Evolutionary conservation across 2,113 vertebrate species (phyloP).

Genomic region (Raja brachyura): DNA sequence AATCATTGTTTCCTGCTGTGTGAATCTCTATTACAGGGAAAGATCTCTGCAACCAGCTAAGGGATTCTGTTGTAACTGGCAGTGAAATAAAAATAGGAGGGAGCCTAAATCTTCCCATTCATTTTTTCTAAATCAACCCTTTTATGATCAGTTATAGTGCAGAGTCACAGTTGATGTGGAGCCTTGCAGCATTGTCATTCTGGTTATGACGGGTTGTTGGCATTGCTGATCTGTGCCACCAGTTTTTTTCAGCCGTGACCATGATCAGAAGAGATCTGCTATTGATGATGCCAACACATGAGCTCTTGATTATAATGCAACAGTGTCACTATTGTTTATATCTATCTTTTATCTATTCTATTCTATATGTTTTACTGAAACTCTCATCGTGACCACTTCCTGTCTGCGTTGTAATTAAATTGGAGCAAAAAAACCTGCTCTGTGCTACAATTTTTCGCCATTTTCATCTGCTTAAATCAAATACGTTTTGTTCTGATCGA

Average conservation of each 20-base stretch:
- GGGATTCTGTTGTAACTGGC: not conserved
- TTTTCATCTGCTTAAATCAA: too few species aligned
- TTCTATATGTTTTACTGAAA: too few species aligned
- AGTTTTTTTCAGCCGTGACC: not conserved
- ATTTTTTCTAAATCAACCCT: not conserved
- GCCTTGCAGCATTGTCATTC: not conserved
- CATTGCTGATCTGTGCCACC: not conserved
- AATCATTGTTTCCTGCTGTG: not conserved
- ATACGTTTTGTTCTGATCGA: too few species aligned
- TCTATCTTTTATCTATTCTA: not conserved
- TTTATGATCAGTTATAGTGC: not conserved
- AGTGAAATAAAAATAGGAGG: not conserved
- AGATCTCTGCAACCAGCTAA: not conserved
- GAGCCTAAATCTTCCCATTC: too few species aligned
- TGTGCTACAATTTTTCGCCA: too few species aligned
- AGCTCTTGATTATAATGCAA: not conserved
- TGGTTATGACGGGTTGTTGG: not conserved
- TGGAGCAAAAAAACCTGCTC: too few species aligned
- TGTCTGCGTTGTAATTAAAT: constrained; percentile 73
- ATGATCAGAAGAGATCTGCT: not conserved
- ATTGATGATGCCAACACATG: not conserved
- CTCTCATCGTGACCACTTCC: too few species aligned
- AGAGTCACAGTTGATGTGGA: not conserved
- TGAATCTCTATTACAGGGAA: not conserved
- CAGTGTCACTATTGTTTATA: not conserved